Conservation (phyloP, 2,888 invertebrate species). For the Macaria notata region DNA sequence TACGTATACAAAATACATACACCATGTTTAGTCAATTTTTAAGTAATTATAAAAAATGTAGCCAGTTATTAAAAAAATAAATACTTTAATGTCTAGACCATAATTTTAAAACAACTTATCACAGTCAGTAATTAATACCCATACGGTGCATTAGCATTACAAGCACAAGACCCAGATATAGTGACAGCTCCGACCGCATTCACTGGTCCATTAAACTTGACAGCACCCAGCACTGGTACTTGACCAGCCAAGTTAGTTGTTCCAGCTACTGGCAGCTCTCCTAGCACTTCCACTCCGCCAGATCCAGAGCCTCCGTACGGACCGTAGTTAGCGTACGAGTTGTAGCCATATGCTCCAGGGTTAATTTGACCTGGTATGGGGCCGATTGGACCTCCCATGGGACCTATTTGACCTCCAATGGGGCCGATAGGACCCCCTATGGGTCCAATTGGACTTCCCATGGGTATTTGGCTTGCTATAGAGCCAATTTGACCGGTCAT, state of each 20-base stretch:
- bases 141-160: slow-evolving; percentile 7
- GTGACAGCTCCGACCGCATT: slow-evolving; percentile 44
- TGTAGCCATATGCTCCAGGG: slow-evolving; percentile 6
- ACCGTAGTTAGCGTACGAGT: neutral
- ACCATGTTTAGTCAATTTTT: too few species aligned
- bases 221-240: slow-evolving; percentile 46
- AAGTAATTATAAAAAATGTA: neutral
- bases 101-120: neutral
- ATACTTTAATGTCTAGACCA: slow-evolving; percentile 4
- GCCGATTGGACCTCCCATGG: slow-evolving; percentile 1
- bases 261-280: slow-evolving; percentile 39
- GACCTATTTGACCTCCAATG: slow-evolving; percentile 1
- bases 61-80: neutral
- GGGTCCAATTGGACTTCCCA: slow-evolving; percentile 2
- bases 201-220: slow-evolving; percentile 42
- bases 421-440: slow-evolving; percentile 1
- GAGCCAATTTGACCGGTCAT: neutral
- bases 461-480: neutral
- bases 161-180: slow-evolving; percentile 30
- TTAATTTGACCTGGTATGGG: slow-evolving; percentile 5
- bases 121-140: slow-evolving; percentile 17
- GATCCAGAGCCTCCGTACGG: slow-evolving; percentile 26
- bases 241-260: slow-evolving; percentile 41
- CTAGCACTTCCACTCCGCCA: slow-evolving; percentile 30
- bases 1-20: too few species aligned